Base-by-base conservation (phyloP, 2,113 vertebrate genomes). In the Gallinago paraguaiae region DNA sequence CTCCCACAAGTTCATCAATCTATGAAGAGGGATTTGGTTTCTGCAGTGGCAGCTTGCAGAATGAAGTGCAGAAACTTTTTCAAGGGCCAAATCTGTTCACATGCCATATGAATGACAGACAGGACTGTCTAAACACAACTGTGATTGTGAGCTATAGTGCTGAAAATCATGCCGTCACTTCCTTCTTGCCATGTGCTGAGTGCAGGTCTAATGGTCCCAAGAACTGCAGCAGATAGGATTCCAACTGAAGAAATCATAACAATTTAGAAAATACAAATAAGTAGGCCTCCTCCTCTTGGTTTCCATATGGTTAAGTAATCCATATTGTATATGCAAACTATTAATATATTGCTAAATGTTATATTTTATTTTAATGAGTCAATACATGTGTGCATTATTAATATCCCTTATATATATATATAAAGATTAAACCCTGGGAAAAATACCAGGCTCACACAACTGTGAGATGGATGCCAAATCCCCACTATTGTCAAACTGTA, bases 101-200 rank as follows among this genome's bases (percentile, higher is more conserved):
- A 45, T 67, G 25, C 10, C 61, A 12, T 33, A 60, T 2, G 7
- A 87, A 95, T 92, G 61, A 92, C 75, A 84, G 83, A 75, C 77
- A 96, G 78, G 27, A 59, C 51, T 90, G 88, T 92, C 87, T 90
- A 96, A 95, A 92, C 65, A 90, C 50, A 86, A 79, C 81, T 76
- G 79, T 67, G 92, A 54, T 43, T 63, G 28, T 45, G 35, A 95
- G 46, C 30, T 60, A 35, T 11, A 64, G 30, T 37, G 43, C 41
- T 81, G 76, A 90, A 88, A 95, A 88, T 35, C 51, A 82, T 70
- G 53, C 45, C 0, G 0, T 63, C 63, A 43, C n/a, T 72, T 68
- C 25, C 31, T 28, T 70, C 59, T 46, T 37, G 31, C 35, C n/a
- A 54, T 25, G 35, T 37, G 46, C 28, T 77, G 25, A 72, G 79